Evolutionary conservation across 2,888 invertebrate genomes (phyloP), one percentile per base, ranked within the genome.

Genomic region (Drosophila gaucha): DNA sequence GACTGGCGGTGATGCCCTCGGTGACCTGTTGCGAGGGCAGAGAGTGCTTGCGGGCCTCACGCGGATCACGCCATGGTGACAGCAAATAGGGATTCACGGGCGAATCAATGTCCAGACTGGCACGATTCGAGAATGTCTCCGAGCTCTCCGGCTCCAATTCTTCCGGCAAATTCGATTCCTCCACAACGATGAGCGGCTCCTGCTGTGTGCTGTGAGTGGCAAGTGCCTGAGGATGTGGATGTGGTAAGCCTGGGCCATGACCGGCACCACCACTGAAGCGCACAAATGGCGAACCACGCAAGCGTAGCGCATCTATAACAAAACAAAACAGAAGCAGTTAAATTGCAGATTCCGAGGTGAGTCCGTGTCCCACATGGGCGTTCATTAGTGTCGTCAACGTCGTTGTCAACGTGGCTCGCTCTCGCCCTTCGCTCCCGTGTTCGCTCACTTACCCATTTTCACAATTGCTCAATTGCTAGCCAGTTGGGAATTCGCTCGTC

Each of bases 1-100:
- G 96, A 78, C 96, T 96, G 36, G 97, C 97, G 39, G 96, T 97
- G 60, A 96, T 97, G 49, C 97, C 97, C 58, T 96, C 95, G 24
- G 96, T 95, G 85, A 96, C 97, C 78, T 96, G 95, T 2, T 96
- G 96, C 0, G 96, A 96, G 2, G 97, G 97, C 80, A 97, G 92
- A 22, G 96, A 97, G 86, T 96, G 96, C 88, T 97, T 97, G 80
- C 97, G 93, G 1, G 95, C 94, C 80, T 95, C 95, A 54, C 95
- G 92, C 51, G 94, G 92, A 80, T 96, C 96, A 20, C 96, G 93
- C 94, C 95, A 96, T 4, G 97, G 97, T 0, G 96, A 96, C 56
- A 97, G 91, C 49, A 96, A 93, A 92, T 96, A 96, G 0, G 96
- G 96, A 91, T 96, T 96, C 2, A 94, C 94, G 0, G 96, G 96